phyloP scores from a whole-genome alignment of 2,113 vertebrate species.

The Todiramphus saurophagus region DNA sequence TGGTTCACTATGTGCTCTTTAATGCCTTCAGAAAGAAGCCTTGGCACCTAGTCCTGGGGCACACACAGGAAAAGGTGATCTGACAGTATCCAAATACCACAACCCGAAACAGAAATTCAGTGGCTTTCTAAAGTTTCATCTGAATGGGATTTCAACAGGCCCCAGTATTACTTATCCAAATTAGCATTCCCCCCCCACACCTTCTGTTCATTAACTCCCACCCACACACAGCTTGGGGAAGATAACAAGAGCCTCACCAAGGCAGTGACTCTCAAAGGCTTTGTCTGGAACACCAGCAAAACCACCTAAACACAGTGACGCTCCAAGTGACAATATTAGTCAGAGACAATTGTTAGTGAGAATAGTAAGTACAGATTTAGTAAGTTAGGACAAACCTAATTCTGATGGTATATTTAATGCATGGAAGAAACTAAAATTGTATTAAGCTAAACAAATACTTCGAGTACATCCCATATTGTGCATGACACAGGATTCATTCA shows the following conservation, averaged over 20 bases:
- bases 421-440: background rate
- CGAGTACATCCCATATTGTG: background rate
- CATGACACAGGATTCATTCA: background rate
- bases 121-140: background rate
- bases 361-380: background rate
- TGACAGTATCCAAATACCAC: background rate
- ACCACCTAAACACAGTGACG: background rate
- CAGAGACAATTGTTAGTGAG: background rate
- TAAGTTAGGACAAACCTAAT: background rate
- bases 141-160: constrained; percentile 8
- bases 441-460: background rate
- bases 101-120: background rate
- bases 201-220: constrained; percentile 33
- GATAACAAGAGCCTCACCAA: background rate
- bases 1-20: background rate
- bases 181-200: background rate
- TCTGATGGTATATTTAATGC: background rate
- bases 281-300: background rate
- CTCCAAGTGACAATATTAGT: background rate
- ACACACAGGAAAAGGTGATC: background rate
- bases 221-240: background rate
- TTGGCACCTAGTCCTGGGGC: background rate
- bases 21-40: background rate
- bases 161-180: constrained; percentile 1
- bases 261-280: background rate